Evolutionary conservation across 2,113 vertebrate species (phyloP).

Genomic region (Baryphthengus martii): DNA sequence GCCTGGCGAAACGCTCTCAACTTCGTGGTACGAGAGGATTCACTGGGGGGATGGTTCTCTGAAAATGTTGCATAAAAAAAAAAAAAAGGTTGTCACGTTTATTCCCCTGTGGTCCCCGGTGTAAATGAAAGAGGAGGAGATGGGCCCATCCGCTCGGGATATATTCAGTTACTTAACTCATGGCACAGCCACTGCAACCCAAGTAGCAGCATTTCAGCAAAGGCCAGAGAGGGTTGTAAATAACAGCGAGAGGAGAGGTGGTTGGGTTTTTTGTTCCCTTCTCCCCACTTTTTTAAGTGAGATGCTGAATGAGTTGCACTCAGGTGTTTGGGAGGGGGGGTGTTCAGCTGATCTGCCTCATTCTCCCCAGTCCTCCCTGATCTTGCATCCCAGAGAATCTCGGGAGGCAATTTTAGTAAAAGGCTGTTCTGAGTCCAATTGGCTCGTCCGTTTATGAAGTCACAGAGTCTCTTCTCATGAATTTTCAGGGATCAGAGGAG

Average conservation of each 20-base stretch:
- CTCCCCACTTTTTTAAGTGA: rapidly evolving
- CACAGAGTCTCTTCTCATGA: constrained; percentile 53
- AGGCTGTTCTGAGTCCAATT: not conserved
- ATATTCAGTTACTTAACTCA: not conserved
- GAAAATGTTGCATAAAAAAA: not conserved
- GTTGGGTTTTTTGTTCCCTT: not conserved
- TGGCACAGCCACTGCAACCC: not conserved
- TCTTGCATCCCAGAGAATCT: not conserved
- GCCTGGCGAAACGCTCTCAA: not conserved
- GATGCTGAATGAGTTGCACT: not conserved
- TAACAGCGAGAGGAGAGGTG: not conserved
- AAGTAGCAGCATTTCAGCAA: not conserved
- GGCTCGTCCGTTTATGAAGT: constrained; percentile 29
- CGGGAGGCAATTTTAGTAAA: not conserved
- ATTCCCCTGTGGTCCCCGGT: rapidly evolving
- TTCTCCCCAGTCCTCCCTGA: not conserved
- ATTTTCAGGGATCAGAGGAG: constrained; percentile 45
- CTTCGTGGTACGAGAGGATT: not conserved
- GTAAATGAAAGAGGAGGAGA: not conserved
- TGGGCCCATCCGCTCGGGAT: not conserved
- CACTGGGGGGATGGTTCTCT: not conserved
- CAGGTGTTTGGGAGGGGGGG: not conserved
- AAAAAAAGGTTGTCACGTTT: not conserved
- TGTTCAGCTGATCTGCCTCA: not conserved
- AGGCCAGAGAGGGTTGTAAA: not conserved